A percentile compares a stretch with the other conserved stretches of the same genome.
Evolutionary conservation across 2,113 vertebrate species (phyloP).

Genomic region (Electrona antarctica): DNA sequence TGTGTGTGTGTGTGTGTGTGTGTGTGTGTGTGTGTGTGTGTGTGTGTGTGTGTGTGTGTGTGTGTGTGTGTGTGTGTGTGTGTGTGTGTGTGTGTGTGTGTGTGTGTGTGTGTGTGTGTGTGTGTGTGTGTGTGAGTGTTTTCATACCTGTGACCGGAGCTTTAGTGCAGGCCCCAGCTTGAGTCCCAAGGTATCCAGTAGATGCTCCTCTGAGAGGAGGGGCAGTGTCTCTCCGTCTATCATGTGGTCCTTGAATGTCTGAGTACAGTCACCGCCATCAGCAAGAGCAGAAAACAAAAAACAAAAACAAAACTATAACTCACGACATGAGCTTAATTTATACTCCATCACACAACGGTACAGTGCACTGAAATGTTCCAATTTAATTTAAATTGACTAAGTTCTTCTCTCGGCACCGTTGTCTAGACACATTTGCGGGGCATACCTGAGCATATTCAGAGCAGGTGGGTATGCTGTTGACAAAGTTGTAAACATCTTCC

Average conservation of each 20-base stretch:
- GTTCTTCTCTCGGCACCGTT: no score
- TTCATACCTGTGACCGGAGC: conserved; percentile 92
- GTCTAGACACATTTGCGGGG: neutral
- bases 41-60: no score
- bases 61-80: neutral
- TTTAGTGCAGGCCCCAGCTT: conserved; percentile 94
- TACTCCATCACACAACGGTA: no score
- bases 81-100: no score
- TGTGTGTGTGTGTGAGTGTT: neutral
- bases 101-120: neutral
- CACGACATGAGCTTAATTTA: no score
- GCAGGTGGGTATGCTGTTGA: conserved; percentile 87
- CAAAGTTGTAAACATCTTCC: conserved; percentile 90
- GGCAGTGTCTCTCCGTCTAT: conserved; percentile 96
- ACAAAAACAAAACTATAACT: no score
- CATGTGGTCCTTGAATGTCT: conserved; percentile 93
- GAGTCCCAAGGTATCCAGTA: conserved; percentile 91
- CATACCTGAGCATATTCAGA: conserved; percentile 92
- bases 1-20: neutral
- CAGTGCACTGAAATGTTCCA: no score
- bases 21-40: neutral
- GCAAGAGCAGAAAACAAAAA: neutral
- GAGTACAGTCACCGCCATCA: conserved; percentile 11
- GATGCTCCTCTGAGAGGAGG: conserved; percentile 93
- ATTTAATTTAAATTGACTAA: no score